Conservation (phyloP, 2,888 invertebrate genomes). For the Eudemis profundana region DNA sequence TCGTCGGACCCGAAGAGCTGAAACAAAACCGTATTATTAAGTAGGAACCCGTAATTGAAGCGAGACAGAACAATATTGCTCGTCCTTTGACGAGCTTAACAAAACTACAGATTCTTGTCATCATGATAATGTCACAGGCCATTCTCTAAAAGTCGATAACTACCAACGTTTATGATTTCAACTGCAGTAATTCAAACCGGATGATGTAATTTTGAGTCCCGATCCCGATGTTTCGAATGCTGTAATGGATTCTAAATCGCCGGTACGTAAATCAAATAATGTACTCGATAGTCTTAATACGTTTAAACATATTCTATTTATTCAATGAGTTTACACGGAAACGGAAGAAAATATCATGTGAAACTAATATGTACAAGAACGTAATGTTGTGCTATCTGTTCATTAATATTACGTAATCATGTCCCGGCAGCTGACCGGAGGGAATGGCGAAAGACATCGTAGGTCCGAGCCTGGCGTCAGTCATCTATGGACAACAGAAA, state of each 20-base stretch:
- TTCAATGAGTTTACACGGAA: background rate
- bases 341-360: slow-evolving; percentile 19
- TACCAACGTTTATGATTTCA: background rate
- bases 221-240: no score
- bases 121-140: slow-evolving; percentile 34
- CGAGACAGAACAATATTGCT: background rate
- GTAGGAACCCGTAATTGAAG: background rate
- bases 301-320: no score
- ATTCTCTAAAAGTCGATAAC: slow-evolving; percentile 30
- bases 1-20: slow-evolving; percentile 81
- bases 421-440: slow-evolving; percentile 63
- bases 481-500: slow-evolving; percentile 75
- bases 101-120: slow-evolving; percentile 29
- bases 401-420: slow-evolving; percentile 67
- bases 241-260: no score
- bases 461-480: slow-evolving; percentile 66
- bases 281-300: no score
- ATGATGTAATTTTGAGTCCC: no score
- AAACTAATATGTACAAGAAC: slow-evolving; percentile 36
- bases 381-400: slow-evolving; percentile 34
- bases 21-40: slow-evolving; percentile 50
- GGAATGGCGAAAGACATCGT: slow-evolving; percentile 67
- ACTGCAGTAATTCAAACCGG: background rate
- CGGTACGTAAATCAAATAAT: no score
- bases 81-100: background rate